Evolutionary conservation across 2,888 invertebrate genomes (phyloP).

Genomic region (Noctua pronuba): DNA sequence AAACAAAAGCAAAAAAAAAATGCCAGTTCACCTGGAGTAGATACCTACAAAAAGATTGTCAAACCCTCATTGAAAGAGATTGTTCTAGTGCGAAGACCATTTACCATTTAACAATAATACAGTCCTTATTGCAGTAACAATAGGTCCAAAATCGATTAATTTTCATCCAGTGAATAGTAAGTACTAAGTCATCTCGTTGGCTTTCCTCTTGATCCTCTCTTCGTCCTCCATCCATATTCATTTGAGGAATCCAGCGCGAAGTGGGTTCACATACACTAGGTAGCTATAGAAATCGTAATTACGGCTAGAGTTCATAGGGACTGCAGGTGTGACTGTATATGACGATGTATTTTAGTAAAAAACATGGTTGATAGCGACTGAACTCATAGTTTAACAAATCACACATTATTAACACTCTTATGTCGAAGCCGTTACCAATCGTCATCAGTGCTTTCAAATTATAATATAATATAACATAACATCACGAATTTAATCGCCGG

Average conservation of each 20-base stretch:
- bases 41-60: neutral
- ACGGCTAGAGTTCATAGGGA: neutral
- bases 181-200: neutral
- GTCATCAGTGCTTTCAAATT: neutral
- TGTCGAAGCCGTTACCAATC: neutral
- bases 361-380: neutral
- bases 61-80: neutral
- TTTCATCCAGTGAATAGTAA: neutral
- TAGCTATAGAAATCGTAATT: neutral
- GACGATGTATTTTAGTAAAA: no score
- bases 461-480: neutral
- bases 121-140: neutral
- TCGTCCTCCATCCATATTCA: conserved; percentile 16
- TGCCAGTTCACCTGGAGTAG: neutral
- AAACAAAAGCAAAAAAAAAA: neutral
- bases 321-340: neutral
- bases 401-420: neutral
- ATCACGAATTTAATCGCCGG: no score
- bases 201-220: neutral
- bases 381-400: neutral
- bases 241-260: neutral
- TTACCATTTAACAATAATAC: no score
- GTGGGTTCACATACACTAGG: conserved; percentile 3
- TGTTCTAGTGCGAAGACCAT: neutral
- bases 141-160: neutral